Base-by-base conservation (phyloP, 2,113 vertebrate species). In the Callospermophilus lateralis region DNA sequence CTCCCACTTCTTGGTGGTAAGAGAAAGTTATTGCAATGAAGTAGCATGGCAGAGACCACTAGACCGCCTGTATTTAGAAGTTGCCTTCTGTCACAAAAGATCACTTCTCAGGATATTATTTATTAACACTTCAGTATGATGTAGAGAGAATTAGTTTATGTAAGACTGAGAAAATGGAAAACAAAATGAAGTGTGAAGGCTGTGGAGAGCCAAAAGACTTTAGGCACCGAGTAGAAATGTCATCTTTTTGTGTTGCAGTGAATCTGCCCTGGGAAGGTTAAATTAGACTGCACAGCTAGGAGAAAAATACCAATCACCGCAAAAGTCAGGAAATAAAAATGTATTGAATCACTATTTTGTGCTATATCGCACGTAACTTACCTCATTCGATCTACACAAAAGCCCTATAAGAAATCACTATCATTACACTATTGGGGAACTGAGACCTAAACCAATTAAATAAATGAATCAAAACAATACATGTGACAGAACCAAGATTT, bases 91-190 rank as follows among this genome's bases (percentile, higher is more conserved):
- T 95, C 22, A 51, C 45, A 84, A 61, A 95, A 88, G 45, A 93
- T 65, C 39, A 79, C 48, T 84, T 89, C 72, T 94, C 48, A 63
- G 30, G n/a, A 55, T 84, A 77, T 94, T 96, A 84, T 90, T 97
- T 77, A 95, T 81, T 80, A 94, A 85, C 65, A 67, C 81, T 87
- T 84, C 94, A 72, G 24, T 48, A 77, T 91, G 83, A 91, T 58
- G 93, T 97, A 93, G 90, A 88, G 76, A 94, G 24, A 96, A 68
- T 22, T 20, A 77, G 30, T 92, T 93, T 90, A 86, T 74, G 68
- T 73, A 93, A 85, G 42, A 65, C 28, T 74, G 61, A 84, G 73
- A 86, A 97, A 93, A 91, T 65, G 26, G 26, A 61, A 61, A 89
- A 26, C 26, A 88, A 84, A 80, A 79, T 84, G n/a, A 92, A 45